Conservation (phyloP, 2,888 invertebrate species). For the Tachina fera region DNA sequence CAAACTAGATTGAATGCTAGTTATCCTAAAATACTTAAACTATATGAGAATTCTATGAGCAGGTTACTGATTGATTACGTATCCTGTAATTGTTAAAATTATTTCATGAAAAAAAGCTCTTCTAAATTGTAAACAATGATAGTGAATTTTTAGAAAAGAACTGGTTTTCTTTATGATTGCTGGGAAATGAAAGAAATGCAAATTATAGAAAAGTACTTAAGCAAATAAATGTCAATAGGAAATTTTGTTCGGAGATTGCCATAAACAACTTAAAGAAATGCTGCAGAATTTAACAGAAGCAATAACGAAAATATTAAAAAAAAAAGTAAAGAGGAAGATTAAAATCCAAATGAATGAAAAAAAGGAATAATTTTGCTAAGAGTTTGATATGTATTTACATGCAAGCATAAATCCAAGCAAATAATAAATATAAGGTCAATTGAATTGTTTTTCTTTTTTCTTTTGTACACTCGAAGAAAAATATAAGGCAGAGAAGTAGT, state of each 20-base stretch:
- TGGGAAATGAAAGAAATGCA: conserved; percentile 17
- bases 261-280: conserved; percentile 62
- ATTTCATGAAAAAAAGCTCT: too few relatives aligned
- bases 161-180: too few relatives aligned
- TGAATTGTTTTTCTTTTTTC: not conserved
- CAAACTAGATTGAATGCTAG: too few relatives aligned
- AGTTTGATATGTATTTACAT: not conserved
- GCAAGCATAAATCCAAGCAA: not conserved
- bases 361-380: conserved; percentile 5
- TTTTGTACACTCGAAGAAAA: conserved; percentile 9
- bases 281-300: conserved; percentile 39
- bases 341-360: not conserved
- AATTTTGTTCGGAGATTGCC: conserved; percentile 22
- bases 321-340: conserved; percentile 6
- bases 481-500: too few relatives aligned
- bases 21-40: too few relatives aligned
- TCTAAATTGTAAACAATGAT: too few relatives aligned
- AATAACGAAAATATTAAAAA: conserved; percentile 8
- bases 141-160: too few relatives aligned
- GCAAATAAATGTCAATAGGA: conserved; percentile 59
- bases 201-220: conserved; percentile 48
- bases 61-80: too few relatives aligned
- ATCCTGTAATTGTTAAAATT: too few relatives aligned
- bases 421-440: conserved; percentile 43
- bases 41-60: too few relatives aligned